These are phyloP conservation scores for Herpailurus yagouaroundi DNA, from an alignment of 2,113 vertebrate species.

Conservation along the genomic window DNA sequence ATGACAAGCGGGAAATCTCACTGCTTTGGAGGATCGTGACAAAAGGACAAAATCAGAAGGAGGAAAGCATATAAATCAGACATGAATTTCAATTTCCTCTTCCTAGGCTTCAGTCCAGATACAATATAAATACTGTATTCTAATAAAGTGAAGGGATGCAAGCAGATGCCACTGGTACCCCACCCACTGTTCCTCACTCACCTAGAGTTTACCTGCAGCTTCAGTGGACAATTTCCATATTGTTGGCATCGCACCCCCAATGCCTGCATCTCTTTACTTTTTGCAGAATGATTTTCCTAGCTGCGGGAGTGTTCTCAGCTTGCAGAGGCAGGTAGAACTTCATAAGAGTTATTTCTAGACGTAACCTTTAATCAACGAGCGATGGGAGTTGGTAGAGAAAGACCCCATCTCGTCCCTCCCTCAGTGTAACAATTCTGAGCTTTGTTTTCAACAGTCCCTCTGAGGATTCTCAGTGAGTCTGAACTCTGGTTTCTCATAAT, in stretches of 20 bases:
- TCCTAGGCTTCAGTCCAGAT: neutral
- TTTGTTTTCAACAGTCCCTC: neutral
- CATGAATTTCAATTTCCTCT: neutral
- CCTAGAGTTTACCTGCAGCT: neutral
- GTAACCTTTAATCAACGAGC: neutral
- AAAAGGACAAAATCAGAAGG: neutral
- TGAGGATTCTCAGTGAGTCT: neutral
- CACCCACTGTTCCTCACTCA: neutral
- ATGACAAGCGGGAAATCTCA: neutral
- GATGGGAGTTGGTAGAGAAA: neutral
- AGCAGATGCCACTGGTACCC: neutral
- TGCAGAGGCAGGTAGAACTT: neutral
- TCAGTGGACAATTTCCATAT: neutral
- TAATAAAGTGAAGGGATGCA: neutral
- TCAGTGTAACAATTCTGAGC: neutral
- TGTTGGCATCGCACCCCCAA: neutral
- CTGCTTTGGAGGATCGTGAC: neutral
- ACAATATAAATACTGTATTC: no score
- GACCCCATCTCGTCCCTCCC: neutral
- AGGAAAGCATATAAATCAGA: neutral
- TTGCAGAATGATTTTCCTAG: neutral
- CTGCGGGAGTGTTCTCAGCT: neutral
- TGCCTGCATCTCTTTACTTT: neutral
- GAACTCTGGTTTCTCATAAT: neutral
- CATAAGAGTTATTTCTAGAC: neutral